Evolutionary conservation across 2,888 invertebrate species (phyloP).

Genomic region (Sinodicranocentrus sp.): DNA sequence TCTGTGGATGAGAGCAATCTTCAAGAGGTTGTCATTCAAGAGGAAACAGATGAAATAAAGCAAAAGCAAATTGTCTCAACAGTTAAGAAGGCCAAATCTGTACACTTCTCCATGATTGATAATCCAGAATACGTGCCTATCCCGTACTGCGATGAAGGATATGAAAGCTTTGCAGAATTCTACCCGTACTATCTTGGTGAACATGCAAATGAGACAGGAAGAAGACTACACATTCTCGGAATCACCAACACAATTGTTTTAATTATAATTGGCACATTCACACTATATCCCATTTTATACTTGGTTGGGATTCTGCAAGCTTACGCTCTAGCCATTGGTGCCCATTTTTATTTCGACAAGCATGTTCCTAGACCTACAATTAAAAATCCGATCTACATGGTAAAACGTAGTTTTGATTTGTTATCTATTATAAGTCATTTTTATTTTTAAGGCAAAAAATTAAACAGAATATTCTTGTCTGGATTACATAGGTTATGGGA

Average conservation of each 20-base stretch:
- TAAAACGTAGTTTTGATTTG: constrained; percentile 35
- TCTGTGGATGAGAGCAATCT: constrained; percentile 35
- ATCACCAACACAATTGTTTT: constrained; percentile 67
- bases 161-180: constrained; percentile 69
- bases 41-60: constrained; percentile 42
- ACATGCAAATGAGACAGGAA: constrained; percentile 65
- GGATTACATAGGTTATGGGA: constrained; percentile 66
- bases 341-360: constrained; percentile 71
- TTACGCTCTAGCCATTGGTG: constrained; percentile 68
- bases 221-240: constrained; percentile 69
- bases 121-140: constrained; percentile 65
- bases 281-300: constrained; percentile 47
- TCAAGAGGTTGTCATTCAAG: constrained; percentile 59
- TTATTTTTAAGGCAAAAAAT: neutral
- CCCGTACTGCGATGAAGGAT: constrained; percentile 58
- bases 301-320: constrained; percentile 66
- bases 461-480: neutral
- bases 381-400: constrained; percentile 71
- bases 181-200: constrained; percentile 74
- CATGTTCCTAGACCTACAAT: constrained; percentile 69
- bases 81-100: constrained; percentile 36
- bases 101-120: constrained; percentile 61
- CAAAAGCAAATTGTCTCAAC: constrained; percentile 5
- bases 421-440: no score
- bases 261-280: constrained; percentile 53